Base-by-base conservation (phyloP, 2,797 vertebrate species). In the Mallotus villosus region DNA sequence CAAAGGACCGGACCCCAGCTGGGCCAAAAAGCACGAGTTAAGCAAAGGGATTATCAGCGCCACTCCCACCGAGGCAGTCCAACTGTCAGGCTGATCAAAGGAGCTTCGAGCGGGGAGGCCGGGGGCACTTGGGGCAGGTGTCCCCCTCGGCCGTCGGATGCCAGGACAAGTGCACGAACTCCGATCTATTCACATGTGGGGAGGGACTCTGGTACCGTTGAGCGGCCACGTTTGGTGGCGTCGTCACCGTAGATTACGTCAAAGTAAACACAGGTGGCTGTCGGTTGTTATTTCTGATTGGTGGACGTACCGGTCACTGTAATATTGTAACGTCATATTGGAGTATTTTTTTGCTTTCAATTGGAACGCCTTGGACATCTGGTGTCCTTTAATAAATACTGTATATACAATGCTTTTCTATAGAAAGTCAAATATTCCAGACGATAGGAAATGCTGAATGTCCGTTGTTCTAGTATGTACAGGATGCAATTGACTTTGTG, bases 21-120 rank as follows among this genome's bases (percentile, higher is more conserved):
- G 90, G 92, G 93, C 93, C 94, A 93, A 92, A 92, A 94, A 95
- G 93, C 94, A 95, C 92, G 87, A 94, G 93, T 94, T 95, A 94
- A 95, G 92, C 92, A 92, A 95, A 94, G 92, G 92, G 94, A 96
- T 97, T 97, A 96, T 94, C 91, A 91, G 92, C 88, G 88, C 93
- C 88, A 92, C 92, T 95, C 93, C 92, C 91, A 90, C 89, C 89
- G 91, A 94, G 92, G 91, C 91, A 94, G 93, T 95, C 93, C 93
- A 95, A 94, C 91, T 91, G 92, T 94, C 93, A 95, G 83, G 73
- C 82, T 92, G 93, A 95, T 94, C 95, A 97, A 96, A 96, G 94
- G 82, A 68, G 80, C 85, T 86, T 81, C 86, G 84, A 86, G 90
- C 89, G 92, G 90, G 92, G 90, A 91, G 85, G 86, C 88, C 92